Percentiles rank a stretch among this genome's conserved stretches.
Conservation (phyloP, 1,140 invertebrate genomes). For the Fopius arisanus region DNA sequence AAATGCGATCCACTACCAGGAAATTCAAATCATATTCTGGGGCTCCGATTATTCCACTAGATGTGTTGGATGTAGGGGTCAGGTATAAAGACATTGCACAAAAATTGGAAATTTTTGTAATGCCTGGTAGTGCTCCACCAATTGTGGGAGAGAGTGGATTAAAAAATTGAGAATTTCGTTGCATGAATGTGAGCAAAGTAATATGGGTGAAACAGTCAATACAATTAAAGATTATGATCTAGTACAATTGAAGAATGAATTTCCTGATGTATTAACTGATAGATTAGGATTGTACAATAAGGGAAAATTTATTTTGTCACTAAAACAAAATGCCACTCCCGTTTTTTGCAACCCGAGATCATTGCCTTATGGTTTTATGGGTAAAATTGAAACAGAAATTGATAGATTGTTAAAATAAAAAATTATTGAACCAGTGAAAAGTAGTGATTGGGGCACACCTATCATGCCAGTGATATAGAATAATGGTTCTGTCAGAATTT, state of each 20-base stretch:
- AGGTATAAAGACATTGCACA: too few relatives aligned
- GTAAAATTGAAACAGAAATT: slow-evolving; percentile 42
- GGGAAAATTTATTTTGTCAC: not conserved
- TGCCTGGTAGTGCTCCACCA: not conserved
- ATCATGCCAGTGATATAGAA: slow-evolving; percentile 49
- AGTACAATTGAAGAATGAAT: not conserved
- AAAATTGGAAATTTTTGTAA: not conserved
- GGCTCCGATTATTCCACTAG: too few relatives aligned
- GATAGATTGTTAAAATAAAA: slow-evolving; percentile 34
- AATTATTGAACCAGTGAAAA: slow-evolving; percentile 44
- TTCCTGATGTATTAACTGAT: not conserved
- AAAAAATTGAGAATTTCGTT: not conserved
- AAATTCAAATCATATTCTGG: too few relatives aligned
- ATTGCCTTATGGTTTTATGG: slow-evolving; percentile 41
- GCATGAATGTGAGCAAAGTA: not conserved
- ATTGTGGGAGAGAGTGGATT: not conserved
- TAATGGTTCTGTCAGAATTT: slow-evolving; percentile 37
- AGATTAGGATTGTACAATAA: not conserved
- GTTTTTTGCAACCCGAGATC: slow-evolving; percentile 31
- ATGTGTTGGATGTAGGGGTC: too few relatives aligned
- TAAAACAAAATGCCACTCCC: not conserved
- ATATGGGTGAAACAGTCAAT: not conserved
- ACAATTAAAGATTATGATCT: not conserved
- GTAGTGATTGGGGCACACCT: slow-evolving; percentile 51
- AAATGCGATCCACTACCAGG: too few relatives aligned